These are phyloP conservation scores for Oryzias curvinotus DNA, from an alignment of 2,113 vertebrate species.

Conservation along the genomic window DNA sequence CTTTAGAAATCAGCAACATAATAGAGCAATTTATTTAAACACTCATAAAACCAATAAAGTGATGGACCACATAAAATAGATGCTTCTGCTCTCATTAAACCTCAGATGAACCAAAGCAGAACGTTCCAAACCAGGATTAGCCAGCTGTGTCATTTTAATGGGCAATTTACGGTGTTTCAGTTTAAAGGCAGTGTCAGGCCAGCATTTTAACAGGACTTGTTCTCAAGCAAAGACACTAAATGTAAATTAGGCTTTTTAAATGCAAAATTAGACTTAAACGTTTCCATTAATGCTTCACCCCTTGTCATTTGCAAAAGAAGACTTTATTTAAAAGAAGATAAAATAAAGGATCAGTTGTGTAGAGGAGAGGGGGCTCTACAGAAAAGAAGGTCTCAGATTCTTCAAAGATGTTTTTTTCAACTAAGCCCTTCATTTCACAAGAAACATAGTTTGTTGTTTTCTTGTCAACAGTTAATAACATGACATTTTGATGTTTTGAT, in stretches of 20 bases:
- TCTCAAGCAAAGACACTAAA: constrained; percentile 37
- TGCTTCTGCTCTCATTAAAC: constrained; percentile 16
- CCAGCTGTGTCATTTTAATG: constrained; percentile 27
- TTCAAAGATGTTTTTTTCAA: too few relatives aligned
- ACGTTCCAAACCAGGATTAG: neutral
- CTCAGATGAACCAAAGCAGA: neutral
- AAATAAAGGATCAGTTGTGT: too few relatives aligned
- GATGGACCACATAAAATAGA: neutral
- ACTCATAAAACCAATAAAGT: constrained; percentile 8
- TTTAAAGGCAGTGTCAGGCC: constrained; percentile 14
- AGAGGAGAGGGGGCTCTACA: too few relatives aligned
- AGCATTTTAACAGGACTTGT: constrained; percentile 45
- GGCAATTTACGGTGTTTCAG: constrained; percentile 36
- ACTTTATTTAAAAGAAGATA: too few relatives aligned
- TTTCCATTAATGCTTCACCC: too few relatives aligned
- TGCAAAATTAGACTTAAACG: too few relatives aligned
- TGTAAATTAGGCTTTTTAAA: constrained; percentile 1
- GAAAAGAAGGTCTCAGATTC: too few relatives aligned
- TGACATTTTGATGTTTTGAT: too few relatives aligned
- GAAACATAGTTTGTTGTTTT: too few relatives aligned
- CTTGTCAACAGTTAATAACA: too few relatives aligned
- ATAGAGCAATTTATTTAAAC: neutral
- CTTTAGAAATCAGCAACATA: neutral
- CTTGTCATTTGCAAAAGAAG: too few relatives aligned
- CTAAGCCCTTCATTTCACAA: too few relatives aligned